Percentiles rank a stretch among this genome's conserved stretches.
These are phyloP conservation scores for Psephotus haematonotus DNA, from an alignment of 2,113 vertebrate genomes.

Conservation along the genomic window DNA sequence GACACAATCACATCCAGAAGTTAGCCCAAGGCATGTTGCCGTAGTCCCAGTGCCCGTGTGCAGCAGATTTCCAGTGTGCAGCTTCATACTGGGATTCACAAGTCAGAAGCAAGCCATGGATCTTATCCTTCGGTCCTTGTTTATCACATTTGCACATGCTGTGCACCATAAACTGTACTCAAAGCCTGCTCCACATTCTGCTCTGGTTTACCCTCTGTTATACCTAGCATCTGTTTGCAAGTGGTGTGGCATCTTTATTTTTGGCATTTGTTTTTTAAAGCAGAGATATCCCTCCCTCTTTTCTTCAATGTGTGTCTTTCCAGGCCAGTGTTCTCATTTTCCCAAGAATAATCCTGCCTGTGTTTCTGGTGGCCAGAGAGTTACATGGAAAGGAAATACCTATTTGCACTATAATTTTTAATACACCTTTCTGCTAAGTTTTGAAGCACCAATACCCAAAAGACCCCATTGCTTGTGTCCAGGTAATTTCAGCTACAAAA, in stretches of 20 bases:
- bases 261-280: background rate
- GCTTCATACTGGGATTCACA: background rate
- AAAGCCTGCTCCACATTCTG: background rate
- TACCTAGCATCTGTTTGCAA: background rate
- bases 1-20: fast-evolving
- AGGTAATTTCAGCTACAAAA: background rate
- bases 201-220: background rate
- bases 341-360: background rate
- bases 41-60: background rate
- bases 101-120: background rate
- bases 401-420: background rate
- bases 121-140: background rate
- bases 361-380: background rate
- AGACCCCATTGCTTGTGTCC: background rate
- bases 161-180: background rate
- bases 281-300: background rate
- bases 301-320: background rate
- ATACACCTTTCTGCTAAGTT: background rate
- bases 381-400: background rate
- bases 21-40: background rate
- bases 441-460: background rate
- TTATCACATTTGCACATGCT: background rate
- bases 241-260: background rate
- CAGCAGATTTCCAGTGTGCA: background rate
- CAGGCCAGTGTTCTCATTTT: background rate